These are phyloP conservation scores for Mallotus villosus DNA, from an alignment of 2,797 vertebrate genomes.

Conservation along the genomic window DNA sequence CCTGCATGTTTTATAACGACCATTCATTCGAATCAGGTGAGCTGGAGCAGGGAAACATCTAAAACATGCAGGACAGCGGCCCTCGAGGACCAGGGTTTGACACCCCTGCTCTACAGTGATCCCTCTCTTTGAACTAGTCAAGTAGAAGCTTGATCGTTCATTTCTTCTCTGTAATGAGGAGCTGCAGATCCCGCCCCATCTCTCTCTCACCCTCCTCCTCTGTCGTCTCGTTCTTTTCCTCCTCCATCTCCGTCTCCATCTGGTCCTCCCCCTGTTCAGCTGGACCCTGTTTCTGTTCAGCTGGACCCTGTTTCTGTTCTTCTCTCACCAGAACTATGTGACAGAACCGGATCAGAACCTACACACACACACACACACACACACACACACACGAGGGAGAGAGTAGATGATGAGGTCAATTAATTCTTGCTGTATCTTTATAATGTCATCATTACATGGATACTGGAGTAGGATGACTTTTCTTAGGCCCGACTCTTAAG, in stretches of 20 bases:
- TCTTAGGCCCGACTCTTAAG: neutral
- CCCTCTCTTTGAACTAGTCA: no score
- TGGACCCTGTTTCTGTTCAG: constrained; percentile 37
- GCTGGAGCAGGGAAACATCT: no score
- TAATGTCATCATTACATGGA: neutral
- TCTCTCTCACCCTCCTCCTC: neutral
- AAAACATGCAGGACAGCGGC: no score
- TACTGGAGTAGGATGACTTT: neutral
- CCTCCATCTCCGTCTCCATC: neutral
- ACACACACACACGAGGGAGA: constrained; percentile 3
- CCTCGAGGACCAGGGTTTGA: no score
- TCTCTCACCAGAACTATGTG: constrained; percentile 78
- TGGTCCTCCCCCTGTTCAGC: neutral
- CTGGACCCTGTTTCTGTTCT: constrained; percentile 36
- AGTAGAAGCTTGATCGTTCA: neutral
- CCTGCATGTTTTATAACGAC: no score
- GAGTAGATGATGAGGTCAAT: neutral
- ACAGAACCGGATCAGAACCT: constrained; percentile 89
- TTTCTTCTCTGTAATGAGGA: no score
- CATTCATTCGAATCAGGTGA: no score
- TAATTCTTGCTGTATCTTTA: no score
- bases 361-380: neutral
- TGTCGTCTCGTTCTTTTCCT: neutral
- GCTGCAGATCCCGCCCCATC: constrained; percentile 10
- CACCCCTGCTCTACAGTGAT: no score